Evolutionary conservation across 2,888 invertebrate species (phyloP).

Genomic region (Euproctis similis): DNA sequence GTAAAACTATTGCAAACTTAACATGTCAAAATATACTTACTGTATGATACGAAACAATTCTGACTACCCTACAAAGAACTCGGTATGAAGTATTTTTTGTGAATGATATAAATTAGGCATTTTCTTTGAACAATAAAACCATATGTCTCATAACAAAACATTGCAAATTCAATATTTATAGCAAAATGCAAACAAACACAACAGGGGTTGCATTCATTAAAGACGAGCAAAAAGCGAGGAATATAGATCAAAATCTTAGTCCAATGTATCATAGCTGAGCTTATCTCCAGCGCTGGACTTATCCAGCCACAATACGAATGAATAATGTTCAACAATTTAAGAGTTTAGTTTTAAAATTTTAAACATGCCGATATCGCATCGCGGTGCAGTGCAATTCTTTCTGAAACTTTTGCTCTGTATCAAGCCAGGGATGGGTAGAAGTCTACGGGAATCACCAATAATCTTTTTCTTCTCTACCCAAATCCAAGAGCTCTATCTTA

Average conservation of each 20-base stretch:
- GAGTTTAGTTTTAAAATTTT: conserved; percentile 34
- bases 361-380: conserved; percentile 32
- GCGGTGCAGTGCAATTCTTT: conserved; percentile 30
- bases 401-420: conserved; percentile 33
- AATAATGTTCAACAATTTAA: conserved; percentile 30
- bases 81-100: too few species aligned
- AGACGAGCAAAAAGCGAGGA: conserved; percentile 19
- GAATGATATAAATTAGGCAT: too few species aligned
- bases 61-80: too few species aligned
- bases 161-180: too few species aligned
- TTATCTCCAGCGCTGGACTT: conserved; percentile 25
- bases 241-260: conserved; percentile 23
- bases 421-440: conserved; percentile 13
- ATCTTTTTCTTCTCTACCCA: too few species aligned
- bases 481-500: too few species aligned
- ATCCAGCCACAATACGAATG: conserved; percentile 26
- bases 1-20: too few species aligned
- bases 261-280: conserved; percentile 24
- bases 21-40: too few species aligned
- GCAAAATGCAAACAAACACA: conserved; percentile 9
- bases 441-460: background rate
- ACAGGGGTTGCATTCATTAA: conserved; percentile 11
- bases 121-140: too few species aligned
- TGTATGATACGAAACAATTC: too few species aligned
- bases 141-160: too few species aligned